Conservation (phyloP, 2,888 invertebrate species). For the Anthophora plumipes region DNA sequence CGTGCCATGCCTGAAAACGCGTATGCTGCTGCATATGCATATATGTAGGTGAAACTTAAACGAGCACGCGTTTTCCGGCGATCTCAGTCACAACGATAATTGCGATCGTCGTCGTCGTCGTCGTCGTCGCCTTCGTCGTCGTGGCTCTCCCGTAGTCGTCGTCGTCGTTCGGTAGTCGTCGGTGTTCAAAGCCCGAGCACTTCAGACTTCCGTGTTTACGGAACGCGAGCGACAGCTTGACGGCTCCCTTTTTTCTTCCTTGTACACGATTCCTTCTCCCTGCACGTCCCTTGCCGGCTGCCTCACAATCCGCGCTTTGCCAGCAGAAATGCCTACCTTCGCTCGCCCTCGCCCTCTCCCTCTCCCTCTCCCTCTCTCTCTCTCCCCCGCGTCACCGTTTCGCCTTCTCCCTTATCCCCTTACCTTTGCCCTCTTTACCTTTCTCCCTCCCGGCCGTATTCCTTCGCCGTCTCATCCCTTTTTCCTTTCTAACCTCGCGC, state of each 20-base stretch:
- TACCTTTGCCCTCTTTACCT: constrained; percentile 52
- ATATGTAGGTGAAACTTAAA: constrained; percentile 21
- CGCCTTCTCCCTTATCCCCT: constrained; percentile 36
- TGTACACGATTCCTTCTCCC: constrained; percentile 52
- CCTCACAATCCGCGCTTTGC: constrained; percentile 54
- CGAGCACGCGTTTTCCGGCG: constrained; percentile 33
- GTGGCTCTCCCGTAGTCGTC: constrained; percentile 25
- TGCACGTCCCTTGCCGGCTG: background rate
- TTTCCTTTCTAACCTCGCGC: constrained; percentile 7
- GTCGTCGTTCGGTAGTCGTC: constrained; percentile 56
- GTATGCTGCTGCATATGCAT: too few species aligned
- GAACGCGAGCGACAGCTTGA: constrained; percentile 68
- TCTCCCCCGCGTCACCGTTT: background rate
- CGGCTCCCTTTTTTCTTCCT: constrained; percentile 63
- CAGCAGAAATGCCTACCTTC: constrained; percentile 45
- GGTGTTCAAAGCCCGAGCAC: constrained; percentile 63
- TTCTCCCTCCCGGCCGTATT: background rate
- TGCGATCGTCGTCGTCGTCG: constrained; percentile 36
- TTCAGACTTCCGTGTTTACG: constrained; percentile 71
- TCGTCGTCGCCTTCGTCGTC: constrained; percentile 14
- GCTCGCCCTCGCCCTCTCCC: background rate
- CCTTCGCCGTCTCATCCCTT: background rate
- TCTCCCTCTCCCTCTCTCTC: background rate
- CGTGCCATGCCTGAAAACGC: constrained; percentile 15
- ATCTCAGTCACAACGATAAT: constrained; percentile 43